phyloP scores from a whole-genome alignment of 2,888 invertebrate genomes.

The Girardia tigrina region DNA sequence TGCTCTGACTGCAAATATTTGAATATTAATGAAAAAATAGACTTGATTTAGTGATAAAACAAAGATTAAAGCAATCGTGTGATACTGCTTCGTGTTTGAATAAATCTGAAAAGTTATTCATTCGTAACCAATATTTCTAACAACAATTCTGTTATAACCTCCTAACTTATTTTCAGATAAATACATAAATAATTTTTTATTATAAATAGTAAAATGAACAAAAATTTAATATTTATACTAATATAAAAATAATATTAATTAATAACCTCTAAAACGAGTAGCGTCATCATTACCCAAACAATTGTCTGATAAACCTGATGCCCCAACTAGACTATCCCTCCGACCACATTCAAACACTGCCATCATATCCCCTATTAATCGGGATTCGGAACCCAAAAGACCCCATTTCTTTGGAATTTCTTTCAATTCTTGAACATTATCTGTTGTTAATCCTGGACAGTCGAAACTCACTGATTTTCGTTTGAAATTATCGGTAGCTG shows the following conservation, averaged over 20 bases:
- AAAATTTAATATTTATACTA: neutral
- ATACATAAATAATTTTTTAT: neutral
- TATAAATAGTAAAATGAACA: neutral
- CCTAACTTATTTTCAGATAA: too few relatives aligned
- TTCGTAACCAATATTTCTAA: too few relatives aligned
- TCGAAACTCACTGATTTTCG: slow-evolving; percentile 12
- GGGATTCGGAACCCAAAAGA: neutral
- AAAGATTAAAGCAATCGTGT: too few relatives aligned
- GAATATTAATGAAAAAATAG: too few relatives aligned
- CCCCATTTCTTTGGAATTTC: slow-evolving; percentile 8
- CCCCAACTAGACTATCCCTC: slow-evolving; percentile 3
- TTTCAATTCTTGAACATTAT: slow-evolving; percentile 1
- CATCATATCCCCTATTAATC: slow-evolving; percentile 1
- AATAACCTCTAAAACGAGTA: neutral
- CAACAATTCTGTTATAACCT: too few relatives aligned
- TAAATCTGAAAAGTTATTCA: too few relatives aligned
- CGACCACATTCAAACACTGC: slow-evolving; percentile 18
- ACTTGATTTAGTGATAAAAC: too few relatives aligned
- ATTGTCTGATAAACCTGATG: neutral
- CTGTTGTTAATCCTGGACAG: neutral
- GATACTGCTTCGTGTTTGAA: too few relatives aligned
- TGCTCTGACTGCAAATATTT: too few relatives aligned
- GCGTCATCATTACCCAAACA: neutral
- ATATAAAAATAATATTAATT: neutral
- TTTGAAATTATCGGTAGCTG: slow-evolving; percentile 6